Conservation (phyloP, 1,140 invertebrate genomes). For the Halesus radiatus region DNA sequence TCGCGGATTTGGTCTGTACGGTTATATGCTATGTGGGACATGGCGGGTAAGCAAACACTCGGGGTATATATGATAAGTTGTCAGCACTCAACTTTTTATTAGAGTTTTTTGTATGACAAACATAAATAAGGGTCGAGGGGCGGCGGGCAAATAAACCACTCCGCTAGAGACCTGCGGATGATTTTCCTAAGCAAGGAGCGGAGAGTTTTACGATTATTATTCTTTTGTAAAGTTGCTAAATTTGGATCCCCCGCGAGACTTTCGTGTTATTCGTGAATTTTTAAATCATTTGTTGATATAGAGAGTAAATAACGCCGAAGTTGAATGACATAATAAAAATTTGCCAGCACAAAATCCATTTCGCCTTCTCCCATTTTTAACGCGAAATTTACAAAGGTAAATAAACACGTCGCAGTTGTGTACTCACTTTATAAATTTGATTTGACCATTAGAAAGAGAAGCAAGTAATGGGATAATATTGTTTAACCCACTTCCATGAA, state of each 20-base stretch:
- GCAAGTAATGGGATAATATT: too few relatives aligned
- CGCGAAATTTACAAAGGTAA: too few relatives aligned
- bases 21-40: constrained; percentile 6
- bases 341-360: neutral
- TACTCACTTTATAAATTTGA: too few relatives aligned
- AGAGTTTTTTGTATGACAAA: constrained; percentile 51
- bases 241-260: constrained; percentile 31
- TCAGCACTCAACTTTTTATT: constrained; percentile 56
- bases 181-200: constrained; percentile 34
- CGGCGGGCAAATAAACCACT: constrained; percentile 36
- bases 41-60: constrained; percentile 44
- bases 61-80: constrained; percentile 51
- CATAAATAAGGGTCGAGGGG: constrained; percentile 53
- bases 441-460: too few relatives aligned
- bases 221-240: constrained; percentile 38
- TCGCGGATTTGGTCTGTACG: neutral
- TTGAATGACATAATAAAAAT: constrained; percentile 17
- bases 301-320: neutral
- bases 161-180: constrained; percentile 23
- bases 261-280: constrained; percentile 30
- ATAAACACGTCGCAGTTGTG: too few relatives aligned
- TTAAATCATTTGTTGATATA: constrained; percentile 28
- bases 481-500: too few relatives aligned
- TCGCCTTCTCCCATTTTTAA: too few relatives aligned
- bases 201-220: constrained; percentile 38